Percentiles rank a stretch among this genome's conserved stretches.
Evolutionary conservation across 2,113 vertebrate genomes (phyloP).

Genomic region (Ictalurus punctatus): DNA sequence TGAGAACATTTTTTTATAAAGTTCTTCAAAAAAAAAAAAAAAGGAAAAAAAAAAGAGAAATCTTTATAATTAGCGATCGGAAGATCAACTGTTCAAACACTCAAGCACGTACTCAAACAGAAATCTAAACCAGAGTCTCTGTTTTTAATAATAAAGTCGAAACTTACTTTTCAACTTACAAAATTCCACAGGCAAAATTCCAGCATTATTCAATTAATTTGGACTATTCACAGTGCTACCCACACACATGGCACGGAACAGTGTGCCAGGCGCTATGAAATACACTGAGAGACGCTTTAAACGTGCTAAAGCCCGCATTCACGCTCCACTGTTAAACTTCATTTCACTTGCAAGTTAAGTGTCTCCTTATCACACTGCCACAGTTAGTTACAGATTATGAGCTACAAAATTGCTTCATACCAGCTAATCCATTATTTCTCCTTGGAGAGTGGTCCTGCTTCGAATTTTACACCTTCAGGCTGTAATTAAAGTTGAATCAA

Average conservation of each 20-base stretch:
- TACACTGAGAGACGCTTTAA: background rate
- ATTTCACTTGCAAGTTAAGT: background rate
- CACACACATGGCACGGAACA: background rate
- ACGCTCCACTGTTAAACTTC: background rate
- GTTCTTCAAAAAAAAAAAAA: too few relatives aligned
- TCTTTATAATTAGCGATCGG: too few relatives aligned
- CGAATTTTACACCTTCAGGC: background rate
- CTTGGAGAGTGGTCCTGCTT: background rate
- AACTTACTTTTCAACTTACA: background rate
- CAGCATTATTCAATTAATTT: background rate
- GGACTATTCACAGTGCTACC: background rate
- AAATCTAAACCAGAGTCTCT: background rate
- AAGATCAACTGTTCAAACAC: background rate
- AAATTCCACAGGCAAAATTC: background rate
- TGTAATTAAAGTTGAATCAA: background rate
- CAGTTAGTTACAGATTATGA: background rate
- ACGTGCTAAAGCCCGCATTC: background rate
- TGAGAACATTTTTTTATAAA: too few relatives aligned
- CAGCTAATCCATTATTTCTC: background rate
- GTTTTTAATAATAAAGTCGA: background rate
- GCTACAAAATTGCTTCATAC: background rate
- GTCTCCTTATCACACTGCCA: background rate
- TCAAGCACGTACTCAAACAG: background rate
- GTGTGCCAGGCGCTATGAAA: background rate
- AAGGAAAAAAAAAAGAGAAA: too few relatives aligned